These are phyloP conservation scores for Cranoglanis bouderius DNA, from an alignment of 2,113 vertebrate genomes.

Conservation along the genomic window DNA sequence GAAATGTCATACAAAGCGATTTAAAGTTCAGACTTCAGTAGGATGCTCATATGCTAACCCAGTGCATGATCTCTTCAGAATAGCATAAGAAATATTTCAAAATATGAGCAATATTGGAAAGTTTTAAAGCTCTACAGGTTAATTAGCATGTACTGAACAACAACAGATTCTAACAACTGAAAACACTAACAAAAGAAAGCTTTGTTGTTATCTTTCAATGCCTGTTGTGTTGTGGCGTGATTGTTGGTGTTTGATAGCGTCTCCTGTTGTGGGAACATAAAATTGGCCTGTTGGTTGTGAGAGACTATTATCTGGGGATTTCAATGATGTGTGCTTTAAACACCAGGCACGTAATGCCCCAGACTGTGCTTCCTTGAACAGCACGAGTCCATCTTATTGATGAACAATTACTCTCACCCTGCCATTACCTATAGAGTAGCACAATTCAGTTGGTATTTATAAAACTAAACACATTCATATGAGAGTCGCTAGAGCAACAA, in stretches of 20 bases:
- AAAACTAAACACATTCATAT: conserved; percentile 8
- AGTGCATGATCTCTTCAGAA: neutral
- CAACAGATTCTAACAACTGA: neutral
- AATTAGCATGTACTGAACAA: too few relatives aligned
- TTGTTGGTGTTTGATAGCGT: neutral
- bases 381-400: neutral
- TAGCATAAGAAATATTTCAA: neutral
- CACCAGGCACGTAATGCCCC: conserved; percentile 7
- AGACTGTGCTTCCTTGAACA: neutral
- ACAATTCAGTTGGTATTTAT: neutral
- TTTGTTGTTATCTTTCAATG: neutral
- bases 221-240: neutral
- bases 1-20: conserved; percentile 6
- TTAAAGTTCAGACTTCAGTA: neutral
- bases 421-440: neutral
- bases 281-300: conserved; percentile 15
- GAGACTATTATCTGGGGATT: neutral
- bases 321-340: conserved; percentile 33
- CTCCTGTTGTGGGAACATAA: neutral
- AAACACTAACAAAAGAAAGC: neutral
- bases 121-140: neutral
- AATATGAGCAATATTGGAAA: neutral
- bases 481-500: conserved; percentile 6
- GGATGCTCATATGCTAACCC: neutral
- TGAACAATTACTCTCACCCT: neutral